phyloP scores from a whole-genome alignment of 1,140 invertebrate species.

The Luehdorfia chinensis region DNA sequence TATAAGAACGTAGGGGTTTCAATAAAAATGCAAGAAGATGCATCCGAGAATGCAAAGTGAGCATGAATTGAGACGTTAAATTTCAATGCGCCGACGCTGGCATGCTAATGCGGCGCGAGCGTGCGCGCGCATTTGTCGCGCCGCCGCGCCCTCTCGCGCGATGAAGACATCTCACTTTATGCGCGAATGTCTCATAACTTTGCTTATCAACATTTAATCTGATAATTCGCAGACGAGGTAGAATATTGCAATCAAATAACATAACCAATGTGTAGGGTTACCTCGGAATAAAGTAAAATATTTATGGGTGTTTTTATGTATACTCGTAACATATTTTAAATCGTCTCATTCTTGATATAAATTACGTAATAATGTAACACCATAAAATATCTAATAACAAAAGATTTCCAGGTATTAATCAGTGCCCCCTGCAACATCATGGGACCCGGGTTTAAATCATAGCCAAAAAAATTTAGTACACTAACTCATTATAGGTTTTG shows the following conservation, averaged over 20 bases:
- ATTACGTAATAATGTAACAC: no score
- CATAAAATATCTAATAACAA: no score
- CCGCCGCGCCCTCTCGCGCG: slow-evolving; percentile 2
- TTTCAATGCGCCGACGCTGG: slow-evolving; percentile 25
- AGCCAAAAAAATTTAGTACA: no score
- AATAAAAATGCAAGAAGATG: slow-evolving; percentile 7
- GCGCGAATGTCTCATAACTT: background rate
- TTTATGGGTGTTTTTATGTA: no score
- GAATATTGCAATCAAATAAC: slow-evolving; percentile 4
- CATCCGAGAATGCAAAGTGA: slow-evolving; percentile 23
- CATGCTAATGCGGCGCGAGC: slow-evolving; percentile 25
- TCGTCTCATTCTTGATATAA: no score
- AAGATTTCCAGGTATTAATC: no score
- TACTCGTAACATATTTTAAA: no score
- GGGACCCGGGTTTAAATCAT: no score
- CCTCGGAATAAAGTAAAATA: background rate
- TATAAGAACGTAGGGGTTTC: no score
- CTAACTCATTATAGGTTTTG: no score
- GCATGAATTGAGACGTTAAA: slow-evolving; percentile 32
- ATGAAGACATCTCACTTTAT: background rate
- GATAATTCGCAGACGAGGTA: background rate
- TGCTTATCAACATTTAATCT: slow-evolving; percentile 13
- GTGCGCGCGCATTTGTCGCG: slow-evolving; percentile 29
- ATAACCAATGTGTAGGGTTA: background rate
- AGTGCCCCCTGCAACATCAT: no score